Evolutionary conservation across 2,113 vertebrate species (phyloP), one percentile per base, ranked within the genome.

Genomic region (Etheostoma spectabile): DNA sequence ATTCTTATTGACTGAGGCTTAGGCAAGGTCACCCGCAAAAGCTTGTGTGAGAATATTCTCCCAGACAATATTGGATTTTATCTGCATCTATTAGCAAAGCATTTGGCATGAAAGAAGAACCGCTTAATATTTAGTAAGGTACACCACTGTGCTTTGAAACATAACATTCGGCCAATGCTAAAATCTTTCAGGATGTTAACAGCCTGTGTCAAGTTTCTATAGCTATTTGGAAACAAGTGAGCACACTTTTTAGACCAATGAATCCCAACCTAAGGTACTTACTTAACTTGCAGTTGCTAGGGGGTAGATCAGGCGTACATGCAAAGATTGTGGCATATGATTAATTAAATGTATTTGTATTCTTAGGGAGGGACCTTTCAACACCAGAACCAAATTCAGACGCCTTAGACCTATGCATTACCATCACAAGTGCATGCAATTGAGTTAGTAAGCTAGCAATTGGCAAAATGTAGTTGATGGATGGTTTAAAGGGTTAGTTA

Each of bases 21-120:
- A 24, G 51, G 22, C 84, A 91, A 90, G 87, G 90, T 91, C 90
- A 85, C 46, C 16, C 11, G 0, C 80, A 86, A 82, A 89, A 79
- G 73, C 75, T 82, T 84, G 66, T 75, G 79, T 75, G 88, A 85
- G 88, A 87, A 81, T 77, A 84, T 82, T 79, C 87, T 87, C 86
- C 35, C n/a, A 46, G 86, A 82, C 85, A 88, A 87, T 85, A 91
- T 89, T 87, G 83, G 71, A 86, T 87, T 88, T 83, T 91, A 90
- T 86, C 83, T 71, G 63, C 51, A 79, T 88, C 78, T 89, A 78
- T 86, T 68, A 83, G 75, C 52, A 72, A 83, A 84, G 82, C 70
- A 77, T 90, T 90, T 86, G 80, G 75, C 87, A 83, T 64, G 73
- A 86, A 84, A 88, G 62, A 70, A 65, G 67, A 82, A 83, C 74